Conservation (phyloP, 35 echinoderm and acorn worm genomes). For the Ptychodera flava region DNA sequence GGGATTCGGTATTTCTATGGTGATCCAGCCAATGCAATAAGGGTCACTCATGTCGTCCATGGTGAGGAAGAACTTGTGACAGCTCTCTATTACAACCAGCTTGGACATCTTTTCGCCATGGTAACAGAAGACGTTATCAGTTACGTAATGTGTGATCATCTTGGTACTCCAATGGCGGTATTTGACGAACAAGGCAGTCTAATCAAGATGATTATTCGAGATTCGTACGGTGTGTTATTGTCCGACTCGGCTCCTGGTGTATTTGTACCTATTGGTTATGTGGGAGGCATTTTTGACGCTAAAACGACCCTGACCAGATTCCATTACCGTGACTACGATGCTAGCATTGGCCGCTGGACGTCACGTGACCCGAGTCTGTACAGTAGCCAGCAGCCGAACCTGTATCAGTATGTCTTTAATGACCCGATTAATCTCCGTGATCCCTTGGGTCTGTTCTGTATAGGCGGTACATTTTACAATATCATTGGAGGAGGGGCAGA, state of each 20-base stretch:
- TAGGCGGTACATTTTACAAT: no score
- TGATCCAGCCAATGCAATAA: conserved; percentile 38
- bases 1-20: conserved; percentile 93
- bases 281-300: conserved; percentile 78
- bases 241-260: conserved; percentile 50
- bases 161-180: conserved; percentile 65
- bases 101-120: conserved; percentile 60
- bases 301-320: conserved; percentile 71
- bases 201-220: conserved; percentile 48
- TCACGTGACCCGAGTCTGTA: conserved; percentile 64
- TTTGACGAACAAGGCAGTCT: conserved; percentile 41
- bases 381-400: conserved; percentile 51
- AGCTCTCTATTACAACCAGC: no score
- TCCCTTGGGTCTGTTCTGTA: no score
- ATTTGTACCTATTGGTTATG: conserved; percentile 73
- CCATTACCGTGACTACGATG: conserved; percentile 74
- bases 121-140: conserved; percentile 39
- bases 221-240: conserved; percentile 64
- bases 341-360: no score
- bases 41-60: conserved; percentile 75
- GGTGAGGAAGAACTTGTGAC: conserved; percentile 41
- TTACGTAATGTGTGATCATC: conserved; percentile 71
- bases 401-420: no score
- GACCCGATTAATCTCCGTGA: no score
- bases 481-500: no score